phyloP scores from a whole-genome alignment of 2,888 invertebrate genomes.

The Rhimphoctona megacephalus region DNA sequence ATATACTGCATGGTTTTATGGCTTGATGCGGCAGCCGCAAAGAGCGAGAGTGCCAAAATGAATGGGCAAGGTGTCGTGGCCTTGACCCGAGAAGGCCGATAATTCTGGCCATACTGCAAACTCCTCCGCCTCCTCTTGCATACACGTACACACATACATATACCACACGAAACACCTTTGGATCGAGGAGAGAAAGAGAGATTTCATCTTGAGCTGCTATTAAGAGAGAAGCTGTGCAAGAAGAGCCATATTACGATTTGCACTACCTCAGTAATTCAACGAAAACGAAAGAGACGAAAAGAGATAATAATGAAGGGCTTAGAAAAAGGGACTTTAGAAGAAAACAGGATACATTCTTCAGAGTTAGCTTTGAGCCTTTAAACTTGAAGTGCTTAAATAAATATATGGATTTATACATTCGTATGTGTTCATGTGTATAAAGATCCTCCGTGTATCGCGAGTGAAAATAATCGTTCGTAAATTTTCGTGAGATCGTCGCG shows the following conservation, averaged over 20 bases:
- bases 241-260: constrained; percentile 29
- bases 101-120: constrained; percentile 49
- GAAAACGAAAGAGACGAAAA: neutral
- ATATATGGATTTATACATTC: neutral
- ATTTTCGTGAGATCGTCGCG: constrained; percentile 55
- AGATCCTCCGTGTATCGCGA: constrained; percentile 40
- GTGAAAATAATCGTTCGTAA: constrained; percentile 58
- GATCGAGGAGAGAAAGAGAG: constrained; percentile 3
- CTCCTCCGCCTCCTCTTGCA: constrained; percentile 25
- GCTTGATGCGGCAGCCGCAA: constrained; percentile 32
- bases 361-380: constrained; percentile 13
- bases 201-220: constrained; percentile 15
- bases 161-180: neutral
- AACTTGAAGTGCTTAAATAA: neutral
- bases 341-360: constrained; percentile 46
- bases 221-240: neutral
- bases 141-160: neutral
- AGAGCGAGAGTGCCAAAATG: constrained; percentile 57
- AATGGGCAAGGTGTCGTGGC: constrained; percentile 63
- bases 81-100: constrained; percentile 67
- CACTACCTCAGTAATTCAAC: constrained; percentile 14
- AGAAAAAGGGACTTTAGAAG: neutral
- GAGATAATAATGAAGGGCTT: neutral
- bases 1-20: constrained; percentile 35
- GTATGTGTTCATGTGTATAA: neutral